Conservation (phyloP, 2,797 vertebrate species). For the Schizopygopsis malacanthus region DNA sequence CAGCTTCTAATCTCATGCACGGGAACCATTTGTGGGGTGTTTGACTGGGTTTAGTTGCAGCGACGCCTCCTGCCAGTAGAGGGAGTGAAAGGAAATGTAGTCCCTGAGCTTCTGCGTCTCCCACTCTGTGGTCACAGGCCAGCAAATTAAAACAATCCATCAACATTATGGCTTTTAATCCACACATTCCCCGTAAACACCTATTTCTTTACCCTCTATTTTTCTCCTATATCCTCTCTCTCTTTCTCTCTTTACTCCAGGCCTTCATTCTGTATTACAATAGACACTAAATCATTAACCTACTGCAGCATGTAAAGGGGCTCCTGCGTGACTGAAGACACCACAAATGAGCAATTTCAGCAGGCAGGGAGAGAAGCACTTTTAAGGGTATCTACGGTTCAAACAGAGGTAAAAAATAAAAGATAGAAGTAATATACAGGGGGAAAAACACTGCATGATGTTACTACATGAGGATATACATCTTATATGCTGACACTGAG, state of each 20-base stretch:
- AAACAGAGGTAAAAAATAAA: not conserved
- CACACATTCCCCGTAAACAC: constrained; percentile 62
- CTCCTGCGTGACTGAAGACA: constrained; percentile 51
- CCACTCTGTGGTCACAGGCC: constrained; percentile 52
- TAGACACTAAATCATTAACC: constrained; percentile 62
- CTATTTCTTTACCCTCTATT: constrained; percentile 56
- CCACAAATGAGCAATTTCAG: constrained; percentile 47
- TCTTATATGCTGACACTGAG: not conserved
- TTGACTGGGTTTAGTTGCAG: constrained; percentile 17
- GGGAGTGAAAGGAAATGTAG: constrained; percentile 41
- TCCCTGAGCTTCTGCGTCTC: constrained; percentile 31
- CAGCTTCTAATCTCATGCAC: constrained; percentile 2
- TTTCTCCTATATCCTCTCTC: constrained; percentile 42
- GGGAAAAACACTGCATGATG: not conserved
- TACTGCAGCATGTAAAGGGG: constrained; percentile 54
- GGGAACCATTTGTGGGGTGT: not conserved
- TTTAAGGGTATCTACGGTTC: not conserved
- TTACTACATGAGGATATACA: not conserved
- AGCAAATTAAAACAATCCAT: constrained; percentile 66
- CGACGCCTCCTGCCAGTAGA: constrained; percentile 55
- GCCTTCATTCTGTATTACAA: constrained; percentile 58
- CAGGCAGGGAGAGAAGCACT: constrained; percentile 18
- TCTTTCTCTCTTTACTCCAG: constrained; percentile 46
- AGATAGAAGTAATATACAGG: not conserved
- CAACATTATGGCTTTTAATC: constrained; percentile 63